Base-by-base conservation (phyloP, 2,888 invertebrate genomes). In the Embidobia sp. region DNA sequence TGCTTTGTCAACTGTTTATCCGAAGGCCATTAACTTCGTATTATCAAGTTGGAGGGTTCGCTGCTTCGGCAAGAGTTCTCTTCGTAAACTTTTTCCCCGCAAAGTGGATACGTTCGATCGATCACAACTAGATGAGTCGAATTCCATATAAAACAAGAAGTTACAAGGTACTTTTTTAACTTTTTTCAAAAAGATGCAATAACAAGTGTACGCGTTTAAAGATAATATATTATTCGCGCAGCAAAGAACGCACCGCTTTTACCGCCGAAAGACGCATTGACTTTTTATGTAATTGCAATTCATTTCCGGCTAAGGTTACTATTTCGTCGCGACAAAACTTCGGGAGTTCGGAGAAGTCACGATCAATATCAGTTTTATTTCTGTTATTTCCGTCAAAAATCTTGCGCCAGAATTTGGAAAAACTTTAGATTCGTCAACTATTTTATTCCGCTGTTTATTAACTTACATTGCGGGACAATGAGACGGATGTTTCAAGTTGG, bases 1-100 rank as follows among this genome's bases (percentile, higher is more conserved):
- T 48, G 33, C 31, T 57, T 55, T 49, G 69, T 73, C 53, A 59
- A 69, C 57, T 74, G 27, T 70, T 74, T 59, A 55, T 57, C 55
- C 31, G 11, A 61, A 69, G 55, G 37, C 57, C 63, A 69, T 74
- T 69, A 73, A 74, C 59, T 64, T 74, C 31, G 59, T 53, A 46
- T 73, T 69, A 64, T 33, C 61, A 46, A 46, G 49, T 72, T 51
- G 11, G 59, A 51, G 26, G 51, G 42, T 40, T 77, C 31, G 26
- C 15, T 67, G 18, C 48, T 48, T 64, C 40, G 31, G 53, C 53
- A 27, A 66, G 66, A 63, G 31, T 57, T 73, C 59, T 48, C 46
- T 61, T 42, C 46, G 31, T 26, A 63, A 69, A 64, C 69, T 72
- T 67, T 77, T 55, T 57, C 40, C 11, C 57, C 44, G 18, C 51